Evolutionary conservation across 2,797 vertebrate genomes (phyloP).

Genomic region (Argentina silus): DNA sequence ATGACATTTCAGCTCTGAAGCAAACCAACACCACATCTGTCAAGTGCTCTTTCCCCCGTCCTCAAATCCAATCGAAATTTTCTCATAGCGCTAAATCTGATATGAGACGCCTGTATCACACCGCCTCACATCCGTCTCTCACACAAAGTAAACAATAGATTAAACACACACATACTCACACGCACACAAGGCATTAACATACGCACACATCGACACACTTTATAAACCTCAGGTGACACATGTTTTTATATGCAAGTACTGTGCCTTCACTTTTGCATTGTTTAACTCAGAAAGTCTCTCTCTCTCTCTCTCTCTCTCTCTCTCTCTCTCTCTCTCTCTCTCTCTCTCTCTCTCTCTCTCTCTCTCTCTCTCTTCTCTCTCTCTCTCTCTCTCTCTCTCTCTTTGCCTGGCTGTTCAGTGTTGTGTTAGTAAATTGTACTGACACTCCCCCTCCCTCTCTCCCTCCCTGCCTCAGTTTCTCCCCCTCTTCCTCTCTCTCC

Average conservation of each 20-base stretch:
- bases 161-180: not conserved
- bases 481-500: slow-evolving; percentile 56
- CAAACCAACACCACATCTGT: slow-evolving; percentile 67
- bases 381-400: not conserved
- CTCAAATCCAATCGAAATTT: slow-evolving; percentile 62
- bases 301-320: not conserved
- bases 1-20: slow-evolving; percentile 71
- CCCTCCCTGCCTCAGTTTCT: slow-evolving; percentile 39
- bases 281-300: not conserved
- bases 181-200: not conserved
- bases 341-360: not conserved
- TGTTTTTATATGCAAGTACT: not conserved
- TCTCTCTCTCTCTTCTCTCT: not conserved
- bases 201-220: not conserved
- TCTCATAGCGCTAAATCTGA: slow-evolving; percentile 57
- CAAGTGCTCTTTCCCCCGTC: slow-evolving; percentile 59
- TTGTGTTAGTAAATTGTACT: slow-evolving; percentile 19
- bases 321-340: not conserved
- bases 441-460: slow-evolving; percentile 10
- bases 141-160: slow-evolving; percentile 31
- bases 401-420: slow-evolving; percentile 12
- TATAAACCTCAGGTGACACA: not conserved
- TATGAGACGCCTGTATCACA: slow-evolving; percentile 41
- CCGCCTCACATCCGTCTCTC: slow-evolving; percentile 31
- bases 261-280: not conserved